Percentiles rank a stretch among this genome's conserved stretches.
Evolutionary conservation across 1,140 invertebrate genomes (phyloP).

Genomic region (Saccostrea glomerata): DNA sequence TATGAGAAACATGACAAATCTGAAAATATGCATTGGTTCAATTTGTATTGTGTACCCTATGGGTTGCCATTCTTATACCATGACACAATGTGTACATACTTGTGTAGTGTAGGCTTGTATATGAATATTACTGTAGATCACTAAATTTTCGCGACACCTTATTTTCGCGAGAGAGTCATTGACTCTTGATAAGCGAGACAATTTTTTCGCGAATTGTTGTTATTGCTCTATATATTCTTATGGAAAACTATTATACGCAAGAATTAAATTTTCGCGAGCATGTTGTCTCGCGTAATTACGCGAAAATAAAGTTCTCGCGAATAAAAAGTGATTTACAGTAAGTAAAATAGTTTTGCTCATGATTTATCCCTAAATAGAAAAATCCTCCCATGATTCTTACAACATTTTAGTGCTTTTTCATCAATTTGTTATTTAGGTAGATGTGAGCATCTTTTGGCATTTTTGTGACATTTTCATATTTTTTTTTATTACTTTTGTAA

Average conservation of each 20-base stretch:
- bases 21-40: too few species aligned
- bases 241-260: too few species aligned
- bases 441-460: background rate
- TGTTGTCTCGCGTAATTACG: too few species aligned
- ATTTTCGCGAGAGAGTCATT: too few species aligned
- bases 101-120: background rate
- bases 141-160: too few species aligned
- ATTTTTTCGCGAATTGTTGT: too few species aligned
- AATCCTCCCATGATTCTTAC: background rate
- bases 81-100: background rate
- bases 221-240: too few species aligned
- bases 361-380: background rate
- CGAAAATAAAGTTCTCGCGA: too few species aligned
- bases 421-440: background rate
- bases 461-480: slow-evolving; percentile 13
- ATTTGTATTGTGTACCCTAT: background rate
- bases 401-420: background rate
- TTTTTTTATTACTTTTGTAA: slow-evolving; percentile 28
- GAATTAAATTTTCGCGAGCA: too few species aligned
- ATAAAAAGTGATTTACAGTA: too few species aligned
- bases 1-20: background rate
- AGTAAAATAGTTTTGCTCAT: background rate
- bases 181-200: too few species aligned
- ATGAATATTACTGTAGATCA: too few species aligned
- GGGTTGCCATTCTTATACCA: slow-evolving; percentile 16